Conservation (phyloP, 2,113 vertebrate genomes). For the Rhabdornis inornatus region DNA sequence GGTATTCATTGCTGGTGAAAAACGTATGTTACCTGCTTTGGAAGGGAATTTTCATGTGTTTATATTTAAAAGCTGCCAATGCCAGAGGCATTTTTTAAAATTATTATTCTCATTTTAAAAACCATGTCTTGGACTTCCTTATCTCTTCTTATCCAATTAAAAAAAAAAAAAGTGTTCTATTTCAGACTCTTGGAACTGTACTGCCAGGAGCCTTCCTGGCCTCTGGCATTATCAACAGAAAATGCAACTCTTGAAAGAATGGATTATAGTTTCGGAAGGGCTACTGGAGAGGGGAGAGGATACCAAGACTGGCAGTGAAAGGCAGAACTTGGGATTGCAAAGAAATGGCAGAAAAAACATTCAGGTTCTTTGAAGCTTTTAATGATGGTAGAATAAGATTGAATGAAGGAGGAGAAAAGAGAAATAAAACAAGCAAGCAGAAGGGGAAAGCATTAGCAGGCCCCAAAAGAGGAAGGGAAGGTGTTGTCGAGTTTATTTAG, state of each 20-base stretch:
- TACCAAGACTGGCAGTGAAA: not conserved
- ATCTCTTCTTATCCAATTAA: not conserved
- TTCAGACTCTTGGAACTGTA: not conserved
- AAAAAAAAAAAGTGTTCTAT: not conserved
- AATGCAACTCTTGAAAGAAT: conserved; percentile 10
- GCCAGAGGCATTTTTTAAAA: not conserved
- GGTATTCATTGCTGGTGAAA: not conserved
- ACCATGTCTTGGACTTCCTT: not conserved
- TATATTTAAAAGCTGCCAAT: not conserved
- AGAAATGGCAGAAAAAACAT: not conserved
- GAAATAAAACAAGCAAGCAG: not conserved
- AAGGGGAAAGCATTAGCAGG: not conserved
- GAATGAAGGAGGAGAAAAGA: not conserved
- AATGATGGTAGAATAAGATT: not conserved
- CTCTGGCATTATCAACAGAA: conserved; percentile 21
- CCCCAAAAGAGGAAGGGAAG: not conserved
- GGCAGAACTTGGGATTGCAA: not conserved
- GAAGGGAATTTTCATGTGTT: not conserved
- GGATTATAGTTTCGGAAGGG: not conserved
- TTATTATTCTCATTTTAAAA: not conserved
- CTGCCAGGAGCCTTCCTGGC: conserved; percentile 38
- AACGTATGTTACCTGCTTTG: not conserved
- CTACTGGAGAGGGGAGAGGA: not conserved
- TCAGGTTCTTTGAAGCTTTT: not conserved
- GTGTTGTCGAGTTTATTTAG: not conserved